Percentiles rank a stretch among this genome's conserved stretches.
phyloP scores from a whole-genome alignment of 2,888 invertebrate genomes.

The Ypsolopha scabrella region DNA sequence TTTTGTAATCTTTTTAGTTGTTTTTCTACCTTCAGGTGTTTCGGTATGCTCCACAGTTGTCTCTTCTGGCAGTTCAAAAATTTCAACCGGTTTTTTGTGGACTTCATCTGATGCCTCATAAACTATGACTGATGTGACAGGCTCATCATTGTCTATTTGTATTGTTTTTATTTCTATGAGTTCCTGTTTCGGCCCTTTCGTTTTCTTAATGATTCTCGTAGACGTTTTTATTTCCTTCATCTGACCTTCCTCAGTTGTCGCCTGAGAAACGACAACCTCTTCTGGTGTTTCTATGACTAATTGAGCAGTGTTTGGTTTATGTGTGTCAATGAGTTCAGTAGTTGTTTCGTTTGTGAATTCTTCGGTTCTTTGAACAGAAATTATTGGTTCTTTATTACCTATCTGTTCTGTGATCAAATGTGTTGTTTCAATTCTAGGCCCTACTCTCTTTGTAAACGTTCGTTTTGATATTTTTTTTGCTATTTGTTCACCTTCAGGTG shows the following conservation, averaged over 20 bases:
- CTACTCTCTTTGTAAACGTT: conserved; percentile 38
- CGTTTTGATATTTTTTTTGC: conserved; percentile 20
- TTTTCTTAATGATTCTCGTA: conserved; percentile 15
- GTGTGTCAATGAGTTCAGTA: not conserved
- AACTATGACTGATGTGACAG: conserved; percentile 10
- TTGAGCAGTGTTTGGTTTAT: conserved; percentile 8
- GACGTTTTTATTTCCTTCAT: conserved; percentile 11
- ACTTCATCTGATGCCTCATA: conserved; percentile 12
- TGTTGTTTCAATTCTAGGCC: conserved; percentile 25
- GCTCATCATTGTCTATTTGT: conserved; percentile 16
- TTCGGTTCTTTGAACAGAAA: conserved; percentile 14
- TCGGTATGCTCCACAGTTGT: conserved; percentile 1
- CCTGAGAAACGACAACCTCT: conserved; percentile 9
- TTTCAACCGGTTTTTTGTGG: conserved; percentile 2
- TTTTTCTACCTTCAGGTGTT: conserved; percentile 22
- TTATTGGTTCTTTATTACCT: conserved; percentile 23
- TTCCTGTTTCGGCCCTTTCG: conserved; percentile 14
- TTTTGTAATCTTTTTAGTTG: conserved; percentile 21
- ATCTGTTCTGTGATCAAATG: conserved; percentile 41
- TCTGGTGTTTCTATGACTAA: conserved; percentile 11
- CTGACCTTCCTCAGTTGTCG: conserved; percentile 19
- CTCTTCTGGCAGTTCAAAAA: conserved; percentile 20
- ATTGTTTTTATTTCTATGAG: conserved; percentile 20
- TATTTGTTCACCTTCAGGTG: no score
- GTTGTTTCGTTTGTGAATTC: conserved; percentile 3